A percentile compares a stretch with the other conserved stretches of the same genome.
Evolutionary conservation across 2,888 invertebrate genomes (phyloP).

Genomic region (Brenthis ino): DNA sequence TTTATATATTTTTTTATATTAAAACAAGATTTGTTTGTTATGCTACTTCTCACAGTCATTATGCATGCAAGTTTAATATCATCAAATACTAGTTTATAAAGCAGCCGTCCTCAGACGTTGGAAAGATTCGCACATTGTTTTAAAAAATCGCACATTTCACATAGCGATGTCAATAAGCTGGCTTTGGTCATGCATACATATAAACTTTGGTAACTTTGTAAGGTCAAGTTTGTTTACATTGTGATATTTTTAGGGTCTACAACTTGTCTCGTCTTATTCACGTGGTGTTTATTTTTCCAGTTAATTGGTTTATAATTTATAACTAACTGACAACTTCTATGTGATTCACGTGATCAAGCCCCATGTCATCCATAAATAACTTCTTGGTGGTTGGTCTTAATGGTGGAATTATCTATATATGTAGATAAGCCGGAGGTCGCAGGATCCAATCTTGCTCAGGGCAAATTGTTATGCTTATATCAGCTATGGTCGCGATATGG

Average conservation of each 20-base stretch:
- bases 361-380: no score
- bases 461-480: no score
- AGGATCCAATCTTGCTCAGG: no score
- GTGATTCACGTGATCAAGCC: no score
- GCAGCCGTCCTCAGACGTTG: constrained; percentile 27
- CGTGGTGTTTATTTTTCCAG: not conserved
- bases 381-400: no score
- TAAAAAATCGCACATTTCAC: not conserved
- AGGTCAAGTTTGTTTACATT: constrained; percentile 29
- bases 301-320: constrained; percentile 7
- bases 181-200: not conserved
- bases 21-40: not conserved
- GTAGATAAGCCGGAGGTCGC: no score
- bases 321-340: not conserved
- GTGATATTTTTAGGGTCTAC: constrained; percentile 8
- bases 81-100: constrained; percentile 33
- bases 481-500: no score
- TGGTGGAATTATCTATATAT: no score
- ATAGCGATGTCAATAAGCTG: not conserved
- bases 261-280: not conserved
- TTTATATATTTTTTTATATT: not conserved
- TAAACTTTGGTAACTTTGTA: constrained; percentile 4
- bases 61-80: constrained; percentile 15
- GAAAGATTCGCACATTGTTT: constrained; percentile 18
- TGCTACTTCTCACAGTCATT: constrained; percentile 19